Conservation (phyloP, 37 sponge, comb jelly and placozoan species). For the Aphrocallistes beatrix region DNA sequence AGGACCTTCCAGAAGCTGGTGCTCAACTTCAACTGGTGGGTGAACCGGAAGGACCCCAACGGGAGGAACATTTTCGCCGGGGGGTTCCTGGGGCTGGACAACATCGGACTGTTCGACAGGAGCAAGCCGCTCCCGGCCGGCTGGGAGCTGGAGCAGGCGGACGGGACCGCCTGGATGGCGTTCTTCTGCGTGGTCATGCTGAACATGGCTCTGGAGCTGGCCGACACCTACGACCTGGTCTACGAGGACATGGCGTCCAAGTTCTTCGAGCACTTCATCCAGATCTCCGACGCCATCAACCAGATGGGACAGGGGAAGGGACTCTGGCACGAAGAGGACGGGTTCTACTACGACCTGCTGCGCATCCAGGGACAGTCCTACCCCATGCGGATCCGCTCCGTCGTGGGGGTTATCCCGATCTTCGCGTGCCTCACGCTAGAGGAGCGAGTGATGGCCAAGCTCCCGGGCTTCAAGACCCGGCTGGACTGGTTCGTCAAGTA, state of each 20-base stretch:
- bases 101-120: conserved; percentile 89
- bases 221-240: conserved; percentile 50
- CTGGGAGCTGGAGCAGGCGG: conserved; percentile 79
- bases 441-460: conserved; percentile 67
- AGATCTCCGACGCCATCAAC: conserved; percentile 90
- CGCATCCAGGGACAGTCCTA: conserved; percentile 38
- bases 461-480: conserved; percentile 67
- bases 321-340: conserved; percentile 81
- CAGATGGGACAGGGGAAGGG: conserved; percentile 58
- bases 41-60: conserved; percentile 81
- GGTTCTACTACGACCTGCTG: conserved; percentile 89
- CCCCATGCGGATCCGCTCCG: conserved; percentile 70
- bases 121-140: conserved; percentile 84
- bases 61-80: conserved; percentile 92
- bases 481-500: conserved; percentile 85
- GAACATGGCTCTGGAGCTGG: conserved; percentile 83
- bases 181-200: conserved; percentile 89
- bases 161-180: conserved; percentile 98
- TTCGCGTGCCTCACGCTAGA: conserved; percentile 86
- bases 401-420: conserved; percentile 91
- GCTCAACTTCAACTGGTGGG: conserved; percentile 98
- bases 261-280: conserved; percentile 94
- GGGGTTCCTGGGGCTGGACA: conserved; percentile 88
- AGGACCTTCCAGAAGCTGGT: conserved; percentile 81
- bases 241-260: conserved; percentile 98